Conservation (phyloP, 2,113 vertebrate genomes). For the Rattus rattus region DNA sequence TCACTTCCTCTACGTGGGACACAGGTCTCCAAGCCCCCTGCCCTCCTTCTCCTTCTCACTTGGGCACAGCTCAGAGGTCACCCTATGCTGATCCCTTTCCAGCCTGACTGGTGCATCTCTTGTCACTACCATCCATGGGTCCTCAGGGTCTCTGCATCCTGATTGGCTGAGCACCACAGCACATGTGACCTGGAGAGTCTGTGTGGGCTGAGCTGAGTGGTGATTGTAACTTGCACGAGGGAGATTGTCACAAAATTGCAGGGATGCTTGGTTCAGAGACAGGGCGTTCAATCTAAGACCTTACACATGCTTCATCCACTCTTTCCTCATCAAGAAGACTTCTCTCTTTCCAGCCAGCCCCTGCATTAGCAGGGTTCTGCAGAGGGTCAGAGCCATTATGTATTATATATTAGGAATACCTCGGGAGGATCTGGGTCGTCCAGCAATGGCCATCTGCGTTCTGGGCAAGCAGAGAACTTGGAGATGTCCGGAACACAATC, state of each 20-base stretch:
- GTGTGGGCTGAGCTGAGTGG: background rate
- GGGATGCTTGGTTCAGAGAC: slow-evolving; percentile 23
- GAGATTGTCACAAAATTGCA: slow-evolving; percentile 28
- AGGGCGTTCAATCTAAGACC: background rate
- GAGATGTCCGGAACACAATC: no score
- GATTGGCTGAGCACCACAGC: background rate
- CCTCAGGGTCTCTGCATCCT: background rate
- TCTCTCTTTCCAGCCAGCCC: accelerated
- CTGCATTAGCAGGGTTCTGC: background rate
- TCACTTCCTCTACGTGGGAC: background rate
- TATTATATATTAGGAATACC: background rate
- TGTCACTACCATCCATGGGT: accelerated
- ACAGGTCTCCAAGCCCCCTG: background rate
- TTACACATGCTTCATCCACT: background rate
- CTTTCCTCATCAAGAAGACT: background rate
- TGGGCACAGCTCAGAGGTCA: background rate
- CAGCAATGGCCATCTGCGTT: background rate
- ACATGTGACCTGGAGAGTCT: background rate
- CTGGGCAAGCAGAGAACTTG: background rate
- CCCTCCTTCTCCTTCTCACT: background rate
- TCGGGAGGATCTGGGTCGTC: background rate
- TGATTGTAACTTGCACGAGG: background rate
- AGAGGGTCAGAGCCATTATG: background rate
- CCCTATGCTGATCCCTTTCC: background rate
- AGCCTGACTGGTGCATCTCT: accelerated